These are phyloP conservation scores for Oxytorus armatus DNA, from an alignment of 2,888 invertebrate species.

Conservation along the genomic window DNA sequence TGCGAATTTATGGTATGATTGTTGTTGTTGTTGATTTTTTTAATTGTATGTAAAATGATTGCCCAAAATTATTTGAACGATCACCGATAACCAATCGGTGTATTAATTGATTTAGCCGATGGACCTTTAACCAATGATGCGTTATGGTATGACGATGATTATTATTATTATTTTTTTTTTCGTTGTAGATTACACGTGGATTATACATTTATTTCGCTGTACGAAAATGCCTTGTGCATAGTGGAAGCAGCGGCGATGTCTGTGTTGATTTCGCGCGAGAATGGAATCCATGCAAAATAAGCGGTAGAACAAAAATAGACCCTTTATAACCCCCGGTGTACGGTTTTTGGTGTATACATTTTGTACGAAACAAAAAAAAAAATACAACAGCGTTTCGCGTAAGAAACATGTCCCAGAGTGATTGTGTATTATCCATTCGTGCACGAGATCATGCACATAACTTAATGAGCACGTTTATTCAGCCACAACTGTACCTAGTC, in stretches of 20 bases:
- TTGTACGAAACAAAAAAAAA: slow-evolving; percentile 33
- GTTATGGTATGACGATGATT: slow-evolving; percentile 50
- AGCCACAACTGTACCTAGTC: not conserved
- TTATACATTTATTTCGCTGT: slow-evolving; percentile 24
- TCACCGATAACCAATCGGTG: slow-evolving; percentile 35
- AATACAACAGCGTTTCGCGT: slow-evolving; percentile 23
- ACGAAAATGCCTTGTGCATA: slow-evolving; percentile 62
- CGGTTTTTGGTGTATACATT: slow-evolving; percentile 42
- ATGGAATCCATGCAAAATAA: slow-evolving; percentile 62
- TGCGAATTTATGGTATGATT: slow-evolving; percentile 29
- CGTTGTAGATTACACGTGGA: slow-evolving; percentile 7
- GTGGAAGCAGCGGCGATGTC: slow-evolving; percentile 69
- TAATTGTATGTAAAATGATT: slow-evolving; percentile 43
- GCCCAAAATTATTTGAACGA: slow-evolving; percentile 59
- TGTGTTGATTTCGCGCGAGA: no score
- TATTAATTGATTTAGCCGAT: slow-evolving; percentile 50
- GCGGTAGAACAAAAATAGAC: slow-evolving; percentile 52
- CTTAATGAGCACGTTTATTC: slow-evolving; percentile 4
- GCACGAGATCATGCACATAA: slow-evolving; percentile 31
- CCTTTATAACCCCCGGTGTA: slow-evolving; percentile 40
- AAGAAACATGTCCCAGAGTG: slow-evolving; percentile 30
- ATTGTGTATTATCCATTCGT: no score
- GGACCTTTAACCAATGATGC: slow-evolving; percentile 29
- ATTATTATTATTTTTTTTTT: slow-evolving; percentile 51
- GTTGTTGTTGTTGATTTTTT: slow-evolving; percentile 38